Conservation (phyloP, 1,140 invertebrate genomes). For the Eurosta solidaginis region DNA sequence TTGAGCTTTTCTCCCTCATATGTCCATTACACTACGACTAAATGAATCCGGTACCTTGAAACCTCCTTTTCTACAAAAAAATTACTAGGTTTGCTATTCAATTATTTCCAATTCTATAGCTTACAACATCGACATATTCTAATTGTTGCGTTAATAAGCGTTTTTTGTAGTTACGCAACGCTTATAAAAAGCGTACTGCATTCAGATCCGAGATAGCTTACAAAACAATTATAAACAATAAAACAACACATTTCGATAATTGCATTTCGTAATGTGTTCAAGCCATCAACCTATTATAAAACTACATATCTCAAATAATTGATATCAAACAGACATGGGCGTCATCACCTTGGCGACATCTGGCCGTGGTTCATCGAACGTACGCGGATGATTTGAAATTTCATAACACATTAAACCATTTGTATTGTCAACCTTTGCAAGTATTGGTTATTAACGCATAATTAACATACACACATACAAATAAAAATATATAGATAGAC, state of each 20-base stretch:
- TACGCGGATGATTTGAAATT: neutral
- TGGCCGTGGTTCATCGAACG: slow-evolving; percentile 7
- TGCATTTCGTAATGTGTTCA: neutral
- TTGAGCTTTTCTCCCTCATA: too few relatives aligned
- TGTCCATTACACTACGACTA: too few relatives aligned
- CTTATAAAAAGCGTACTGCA: neutral
- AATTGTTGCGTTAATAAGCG: neutral
- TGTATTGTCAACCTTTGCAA: neutral
- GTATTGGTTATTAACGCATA: neutral
- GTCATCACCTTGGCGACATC: slow-evolving; percentile 22
- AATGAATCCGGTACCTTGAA: too few relatives aligned
- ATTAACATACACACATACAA: neutral
- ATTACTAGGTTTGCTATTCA: neutral
- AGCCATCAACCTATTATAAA: too few relatives aligned
- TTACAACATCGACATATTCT: neutral
- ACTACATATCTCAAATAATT: too few relatives aligned
- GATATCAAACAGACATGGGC: neutral
- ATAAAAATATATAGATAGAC: neutral
- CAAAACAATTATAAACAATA: neutral
- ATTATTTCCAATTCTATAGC: neutral
- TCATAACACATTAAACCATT: neutral
- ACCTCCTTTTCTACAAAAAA: too few relatives aligned
- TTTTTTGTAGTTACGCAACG: neutral
- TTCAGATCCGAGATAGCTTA: neutral
- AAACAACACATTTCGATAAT: neutral